These are phyloP conservation scores for Phyto melanocephala DNA, from an alignment of 2,888 invertebrate species.

Conservation along the genomic window DNA sequence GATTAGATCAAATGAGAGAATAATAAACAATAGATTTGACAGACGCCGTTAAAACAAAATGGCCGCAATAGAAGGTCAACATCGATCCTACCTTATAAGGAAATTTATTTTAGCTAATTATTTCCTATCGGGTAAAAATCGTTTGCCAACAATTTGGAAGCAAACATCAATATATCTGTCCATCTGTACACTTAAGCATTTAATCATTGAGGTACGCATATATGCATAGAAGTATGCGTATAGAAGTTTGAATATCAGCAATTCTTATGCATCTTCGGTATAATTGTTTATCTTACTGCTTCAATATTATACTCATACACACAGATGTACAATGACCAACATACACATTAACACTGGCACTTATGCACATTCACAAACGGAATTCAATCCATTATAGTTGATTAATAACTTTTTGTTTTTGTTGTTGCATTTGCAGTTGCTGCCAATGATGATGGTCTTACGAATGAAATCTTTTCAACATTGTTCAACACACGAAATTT, in stretches of 20 bases:
- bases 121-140: not conserved
- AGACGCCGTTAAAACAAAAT: too few relatives aligned
- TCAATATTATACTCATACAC: not conserved
- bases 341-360: not conserved
- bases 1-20: too few relatives aligned
- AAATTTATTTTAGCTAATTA: too few relatives aligned
- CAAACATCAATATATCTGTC: not conserved
- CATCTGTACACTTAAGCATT: not conserved
- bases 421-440: not conserved
- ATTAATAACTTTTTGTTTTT: conserved; percentile 48
- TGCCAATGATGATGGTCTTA: not conserved
- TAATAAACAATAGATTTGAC: too few relatives aligned
- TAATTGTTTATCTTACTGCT: conserved; percentile 4
- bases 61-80: too few relatives aligned
- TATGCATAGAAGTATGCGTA: not conserved
- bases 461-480: not conserved
- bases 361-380: not conserved
- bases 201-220: not conserved
- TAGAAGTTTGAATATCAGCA: not conserved
- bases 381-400: conserved; percentile 47
- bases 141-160: not conserved
- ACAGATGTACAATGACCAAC: not conserved
- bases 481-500: not conserved
- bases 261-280: not conserved
- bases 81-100: too few relatives aligned